Evolutionary conservation across 2,888 invertebrate species (phyloP), one percentile per base, ranked within the genome.

Genomic region (Ischnura elegans): DNA sequence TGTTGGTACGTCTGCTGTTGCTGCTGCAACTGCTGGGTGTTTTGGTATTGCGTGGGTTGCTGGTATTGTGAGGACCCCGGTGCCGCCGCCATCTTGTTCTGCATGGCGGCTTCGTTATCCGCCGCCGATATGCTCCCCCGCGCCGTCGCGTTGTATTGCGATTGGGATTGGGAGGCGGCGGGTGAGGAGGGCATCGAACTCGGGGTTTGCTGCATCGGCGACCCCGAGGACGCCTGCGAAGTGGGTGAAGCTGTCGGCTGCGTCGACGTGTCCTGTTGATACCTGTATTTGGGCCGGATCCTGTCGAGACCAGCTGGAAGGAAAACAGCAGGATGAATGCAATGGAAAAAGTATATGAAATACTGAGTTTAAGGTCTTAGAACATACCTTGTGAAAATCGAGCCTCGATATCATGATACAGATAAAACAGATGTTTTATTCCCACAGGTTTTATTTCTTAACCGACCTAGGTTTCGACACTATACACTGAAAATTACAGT

Each of bases 31-130:
- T 96, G 96, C 95, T 96, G 96, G 95, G 96, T 96, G 95, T 96
- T 96, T 96, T 96, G 96, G 96, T 96, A 96, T 96, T 96, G 96
- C 96, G 96, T 96, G 96, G 96, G 96, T 42, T 85, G 86, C 13
- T 55, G 47, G 45, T 86, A 51, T n/a, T 87, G 93, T 10, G 47
- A 36, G 16, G 47, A 19, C 47, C 36, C n/a, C 51, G 51, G 2
- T 51, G 87, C 36, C 2, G 55, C n/a, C 43, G 6, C 55, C 25
- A 10, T 55, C n/a, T 90, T 90, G 90, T 16, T 66, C n/a, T 55
- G 90, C 43, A 45, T 25, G 19, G 90, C 25, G 10, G 21, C 61
- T 21, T 90, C 90, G 45, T 61, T 43, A 6, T 90, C 90, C 42
- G 36, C 29, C 16, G 51, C 51, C 2, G 4, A 2, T 2, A 51